These are phyloP conservation scores for Syndactyla subalaris DNA, from an alignment of 2,797 vertebrate genomes.

Conservation along the genomic window DNA sequence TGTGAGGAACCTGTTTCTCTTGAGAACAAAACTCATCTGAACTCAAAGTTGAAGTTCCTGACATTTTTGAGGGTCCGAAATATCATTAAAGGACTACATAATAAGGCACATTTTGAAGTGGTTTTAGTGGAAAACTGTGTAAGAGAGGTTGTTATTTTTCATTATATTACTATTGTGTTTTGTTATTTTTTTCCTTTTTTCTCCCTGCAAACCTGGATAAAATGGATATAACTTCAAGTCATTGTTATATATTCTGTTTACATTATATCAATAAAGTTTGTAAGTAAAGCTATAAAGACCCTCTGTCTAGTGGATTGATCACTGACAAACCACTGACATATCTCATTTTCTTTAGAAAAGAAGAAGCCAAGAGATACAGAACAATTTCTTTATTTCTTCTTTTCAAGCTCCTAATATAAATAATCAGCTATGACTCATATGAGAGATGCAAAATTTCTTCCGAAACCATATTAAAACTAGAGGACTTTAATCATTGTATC, in stretches of 20 bases:
- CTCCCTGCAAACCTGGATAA: not conserved
- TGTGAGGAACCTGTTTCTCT: not conserved
- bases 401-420: not conserved
- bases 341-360: not conserved
- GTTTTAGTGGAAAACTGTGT: not conserved
- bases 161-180: not conserved
- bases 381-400: not conserved
- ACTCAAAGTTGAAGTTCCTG: not conserved
- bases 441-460: not conserved
- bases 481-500: accelerated
- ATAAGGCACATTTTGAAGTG: not conserved
- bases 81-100: not conserved
- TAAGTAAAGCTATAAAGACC: not conserved
- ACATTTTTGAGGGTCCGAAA: not conserved
- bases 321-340: accelerated
- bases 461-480: not conserved
- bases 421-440: not conserved
- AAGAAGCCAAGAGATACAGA: not conserved
- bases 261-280: not conserved
- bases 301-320: not conserved
- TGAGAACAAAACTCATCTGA: not conserved
- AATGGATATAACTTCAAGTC: not conserved
- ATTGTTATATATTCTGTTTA: not conserved
- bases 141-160: not conserved
- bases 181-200: not conserved